Evolutionary conservation across 2,113 vertebrate genomes (phyloP), one percentile per base, ranked within the genome.

Genomic region (Phrynosoma blainvillii): DNA sequence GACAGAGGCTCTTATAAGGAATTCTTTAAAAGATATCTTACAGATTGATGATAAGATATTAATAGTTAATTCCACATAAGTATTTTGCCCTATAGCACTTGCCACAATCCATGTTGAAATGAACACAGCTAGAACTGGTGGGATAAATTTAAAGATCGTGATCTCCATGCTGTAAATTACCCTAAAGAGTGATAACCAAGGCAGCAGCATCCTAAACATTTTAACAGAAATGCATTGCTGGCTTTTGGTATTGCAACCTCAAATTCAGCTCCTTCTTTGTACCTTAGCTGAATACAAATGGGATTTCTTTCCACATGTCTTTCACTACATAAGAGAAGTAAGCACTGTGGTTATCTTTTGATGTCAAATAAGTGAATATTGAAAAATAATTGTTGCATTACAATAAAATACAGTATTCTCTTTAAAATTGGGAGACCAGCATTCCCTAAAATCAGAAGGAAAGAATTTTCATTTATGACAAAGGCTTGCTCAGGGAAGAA

Each of bases 61-160:
- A 23, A 42, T 47, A 87, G 71, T 59, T 80, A 80, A 87, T 80
- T 87, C 47, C 14, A 32, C 65, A 25, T 79, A 68, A 78, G 74
- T 23, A 80, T 86, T 86, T 86, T 80, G n/a, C 77, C 66, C 71
- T 77, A 71, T 54, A 86, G n/a, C n/a, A 87, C 62, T 73, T 30
- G 32, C 23, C 68, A 11, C 65, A 79, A 86, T 70, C 23, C 65
- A 1, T 40, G 78, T 30, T 71, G 13, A 79, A 86, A 79, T 70
- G 52, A 79, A 47, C 1, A 54, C 42, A 56, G 30, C 66, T 40
- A 52, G 84, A 70, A 25, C 42, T 16, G 32, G 47, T 87, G 47
- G 47, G 13, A 79, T 36, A 80, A 86, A 86, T 79, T 36, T 71
- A 70, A 79, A 80, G 23, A 40, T 80, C 77, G 59, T 42, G 23